These are phyloP conservation scores for Heterocephalus glaber DNA, from an alignment of 2,113 vertebrate genomes.

Conservation along the genomic window DNA sequence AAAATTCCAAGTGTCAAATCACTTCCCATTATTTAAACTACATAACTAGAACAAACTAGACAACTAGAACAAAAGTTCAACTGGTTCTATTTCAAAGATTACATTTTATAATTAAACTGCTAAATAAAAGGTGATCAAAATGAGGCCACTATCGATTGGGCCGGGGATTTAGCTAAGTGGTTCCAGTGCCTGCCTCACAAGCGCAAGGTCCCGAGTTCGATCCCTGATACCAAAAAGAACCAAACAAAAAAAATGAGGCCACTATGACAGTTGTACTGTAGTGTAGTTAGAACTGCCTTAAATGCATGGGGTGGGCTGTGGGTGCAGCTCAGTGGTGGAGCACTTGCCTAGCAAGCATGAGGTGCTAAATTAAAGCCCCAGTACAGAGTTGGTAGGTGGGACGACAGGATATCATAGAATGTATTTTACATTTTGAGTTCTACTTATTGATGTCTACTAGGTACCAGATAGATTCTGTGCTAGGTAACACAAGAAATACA, in stretches of 20 bases:
- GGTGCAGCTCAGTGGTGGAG: not conserved
- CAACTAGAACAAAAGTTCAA: constrained; percentile 41
- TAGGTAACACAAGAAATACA: not conserved
- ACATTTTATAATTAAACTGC: constrained; percentile 18
- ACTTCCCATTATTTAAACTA: constrained; percentile 45
- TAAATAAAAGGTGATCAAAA: constrained; percentile 35
- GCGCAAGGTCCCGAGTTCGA: too few species aligned
- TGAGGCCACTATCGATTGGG: not conserved
- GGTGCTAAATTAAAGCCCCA: not conserved
- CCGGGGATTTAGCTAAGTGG: too few species aligned
- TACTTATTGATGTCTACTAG: not conserved
- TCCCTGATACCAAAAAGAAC: too few species aligned
- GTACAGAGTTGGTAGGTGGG: not conserved
- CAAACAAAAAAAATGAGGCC: constrained; percentile 23
- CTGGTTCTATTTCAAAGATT: constrained; percentile 26
- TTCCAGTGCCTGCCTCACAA: too few species aligned
- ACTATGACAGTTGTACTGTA: not conserved
- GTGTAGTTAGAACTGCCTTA: not conserved
- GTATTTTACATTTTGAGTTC: constrained; percentile 3
- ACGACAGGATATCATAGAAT: not conserved
- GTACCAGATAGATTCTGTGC: not conserved
- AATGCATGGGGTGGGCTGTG: not conserved
- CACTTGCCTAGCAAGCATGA: not conserved
- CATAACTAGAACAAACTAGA: not conserved
- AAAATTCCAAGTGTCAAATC: constrained; percentile 43